Conservation (phyloP, 2,113 vertebrate genomes). For the Psilopogon haemacephalus region DNA sequence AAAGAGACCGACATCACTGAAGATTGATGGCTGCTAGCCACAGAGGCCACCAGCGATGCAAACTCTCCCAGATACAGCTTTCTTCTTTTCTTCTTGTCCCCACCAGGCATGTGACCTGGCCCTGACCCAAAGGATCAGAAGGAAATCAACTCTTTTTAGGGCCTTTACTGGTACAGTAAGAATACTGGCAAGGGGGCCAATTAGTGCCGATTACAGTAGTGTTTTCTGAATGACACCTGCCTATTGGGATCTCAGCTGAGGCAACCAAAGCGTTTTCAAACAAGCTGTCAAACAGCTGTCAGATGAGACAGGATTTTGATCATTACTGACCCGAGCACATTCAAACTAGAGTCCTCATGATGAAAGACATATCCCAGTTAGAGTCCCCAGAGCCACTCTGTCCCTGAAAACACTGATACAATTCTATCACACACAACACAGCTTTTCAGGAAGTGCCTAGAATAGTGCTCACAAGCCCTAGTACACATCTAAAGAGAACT, state of each 20-base stretch:
- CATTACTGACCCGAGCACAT: background rate
- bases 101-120: background rate
- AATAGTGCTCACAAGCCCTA: background rate
- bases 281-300: background rate
- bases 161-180: background rate
- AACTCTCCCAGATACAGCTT: background rate
- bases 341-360: background rate
- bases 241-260: background rate
- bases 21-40: background rate
- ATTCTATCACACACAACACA: background rate
- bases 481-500: background rate
- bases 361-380: background rate
- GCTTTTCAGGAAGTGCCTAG: background rate
- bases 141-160: background rate
- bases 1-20: background rate
- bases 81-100: background rate
- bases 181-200: background rate
- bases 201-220: background rate
- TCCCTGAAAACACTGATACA: background rate
- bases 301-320: background rate
- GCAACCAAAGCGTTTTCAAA: background rate
- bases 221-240: background rate
- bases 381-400: background rate
- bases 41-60: background rate
- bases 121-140: background rate